Conservation (phyloP, 1,140 invertebrate species). For the Drosophila sproati region DNA sequence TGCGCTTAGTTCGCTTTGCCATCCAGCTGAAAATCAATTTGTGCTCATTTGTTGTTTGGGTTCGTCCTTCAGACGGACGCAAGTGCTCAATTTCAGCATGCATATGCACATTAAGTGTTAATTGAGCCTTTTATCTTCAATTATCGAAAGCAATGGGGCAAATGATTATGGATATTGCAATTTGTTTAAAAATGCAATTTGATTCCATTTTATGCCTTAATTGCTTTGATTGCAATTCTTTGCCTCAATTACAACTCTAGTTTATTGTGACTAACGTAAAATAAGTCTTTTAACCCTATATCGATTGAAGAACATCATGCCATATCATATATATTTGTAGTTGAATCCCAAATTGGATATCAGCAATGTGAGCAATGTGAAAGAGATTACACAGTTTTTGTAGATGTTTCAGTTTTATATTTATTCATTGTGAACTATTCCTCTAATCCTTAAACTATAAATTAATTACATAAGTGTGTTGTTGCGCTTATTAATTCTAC, state of each 20-base stretch:
- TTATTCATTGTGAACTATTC: conserved; percentile 60
- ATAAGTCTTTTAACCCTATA: no score
- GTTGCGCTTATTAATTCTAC: conserved; percentile 20
- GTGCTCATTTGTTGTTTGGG: conserved; percentile 11
- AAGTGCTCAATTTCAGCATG: neutral
- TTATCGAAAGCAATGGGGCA: neutral
- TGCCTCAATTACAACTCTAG: no score
- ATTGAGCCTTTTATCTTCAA: conserved; percentile 18
- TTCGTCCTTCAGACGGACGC: conserved; percentile 2
- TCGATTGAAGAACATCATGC: no score
- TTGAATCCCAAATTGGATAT: neutral
- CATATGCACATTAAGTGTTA: conserved; percentile 10
- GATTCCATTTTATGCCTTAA: no score
- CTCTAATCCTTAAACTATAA: conserved; percentile 53
- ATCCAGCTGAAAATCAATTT: conserved; percentile 24
- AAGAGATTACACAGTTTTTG: neutral
- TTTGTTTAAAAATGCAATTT: no score
- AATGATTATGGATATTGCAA: no score
- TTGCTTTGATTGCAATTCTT: no score
- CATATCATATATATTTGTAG: no score
- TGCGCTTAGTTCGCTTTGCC: neutral
- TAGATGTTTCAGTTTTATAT: conserved; percentile 46
- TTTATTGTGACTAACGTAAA: no score
- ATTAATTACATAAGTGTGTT: conserved; percentile 21
- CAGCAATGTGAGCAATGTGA: neutral